A percentile compares a stretch with the other conserved stretches of the same genome.
phyloP scores from a whole-genome alignment of 2,797 vertebrate genomes.

The Kryptopterus vitreolus region DNA sequence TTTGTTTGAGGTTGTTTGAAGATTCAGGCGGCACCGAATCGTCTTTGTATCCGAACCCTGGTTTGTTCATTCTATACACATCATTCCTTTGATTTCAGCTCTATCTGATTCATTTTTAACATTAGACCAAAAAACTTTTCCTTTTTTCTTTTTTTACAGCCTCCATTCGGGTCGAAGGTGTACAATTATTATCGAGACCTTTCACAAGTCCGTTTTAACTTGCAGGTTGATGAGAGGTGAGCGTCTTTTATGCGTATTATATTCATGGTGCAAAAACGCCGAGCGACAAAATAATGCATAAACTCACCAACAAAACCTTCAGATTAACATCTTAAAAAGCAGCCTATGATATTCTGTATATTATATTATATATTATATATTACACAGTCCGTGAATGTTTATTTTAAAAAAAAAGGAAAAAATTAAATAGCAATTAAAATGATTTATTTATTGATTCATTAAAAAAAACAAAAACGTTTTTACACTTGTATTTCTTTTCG shows the following conservation, averaged over 20 bases:
- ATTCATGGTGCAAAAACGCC: neutral
- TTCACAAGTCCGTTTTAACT: neutral
- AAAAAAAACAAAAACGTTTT: no score
- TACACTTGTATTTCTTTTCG: no score
- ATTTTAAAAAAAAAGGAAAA: neutral
- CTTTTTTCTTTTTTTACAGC: neutral
- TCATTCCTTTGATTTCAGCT: constrained; percentile 10
- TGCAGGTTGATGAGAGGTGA: neutral
- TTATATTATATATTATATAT: no score
- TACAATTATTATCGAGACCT: neutral
- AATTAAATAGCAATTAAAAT: neutral
- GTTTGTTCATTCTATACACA: neutral
- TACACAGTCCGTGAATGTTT: neutral
- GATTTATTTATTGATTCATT: no score
- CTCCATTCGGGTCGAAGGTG: neutral
- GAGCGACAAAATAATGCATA: neutral
- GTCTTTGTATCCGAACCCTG: neutral
- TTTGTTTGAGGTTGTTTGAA: neutral
- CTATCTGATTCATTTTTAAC: constrained; percentile 2
- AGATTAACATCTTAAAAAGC: neutral
- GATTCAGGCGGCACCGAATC: neutral
- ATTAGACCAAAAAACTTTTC: neutral
- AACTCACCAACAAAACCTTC: neutral
- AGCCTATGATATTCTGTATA: neutral
- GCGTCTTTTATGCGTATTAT: neutral